Evolutionary conservation across 2,797 vertebrate genomes (phyloP), one percentile per base, ranked within the genome.

Genomic region (Heterohyrax brucei): DNA sequence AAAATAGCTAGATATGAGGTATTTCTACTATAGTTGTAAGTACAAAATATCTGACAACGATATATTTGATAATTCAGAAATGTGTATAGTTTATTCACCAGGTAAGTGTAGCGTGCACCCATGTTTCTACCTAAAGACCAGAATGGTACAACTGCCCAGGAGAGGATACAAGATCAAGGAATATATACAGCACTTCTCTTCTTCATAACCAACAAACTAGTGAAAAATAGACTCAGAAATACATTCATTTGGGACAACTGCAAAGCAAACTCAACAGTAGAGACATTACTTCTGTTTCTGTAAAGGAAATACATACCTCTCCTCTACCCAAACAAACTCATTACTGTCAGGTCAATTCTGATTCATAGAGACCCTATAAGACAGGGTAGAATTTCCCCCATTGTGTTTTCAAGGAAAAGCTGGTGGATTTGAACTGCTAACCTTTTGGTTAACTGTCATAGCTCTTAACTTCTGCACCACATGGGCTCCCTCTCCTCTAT

Each of bases 191-290:
- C 30, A 87, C 1, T 13, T 72, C 18, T 87, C 26, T 96, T 76
- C 50, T 90, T 78, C 1, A 33, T 72, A 93, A 76, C 50, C 48
- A 72, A 18, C 44, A 73, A 82, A 92, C 26, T 33, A 86, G 50
- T 64, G 66, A 93, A 92, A 95, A 77, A 66, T 68, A 14, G 48
- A 48, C 19, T 83, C 76, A 70, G 76, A 53, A 84, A 18, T 64
- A 48, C 24, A 66, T 21, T 39, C 50, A 26, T 70, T 83, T 70
- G 53, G 26, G 82, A 61, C 12, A 93, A 10, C 10, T 76, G 4
- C 2, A 79, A 94, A 82, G 0, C 24, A 85, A 21, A 93, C 53
- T 92, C 10, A 96, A 44, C 83, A 73, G 0, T 1, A 22, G 76
- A 6, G 22, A 66, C 59, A 89, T 10, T 92, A 1, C 0, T 21